phyloP scores from a whole-genome alignment of 2,113 vertebrate species.

The Myrmophylax atrothorax region DNA sequence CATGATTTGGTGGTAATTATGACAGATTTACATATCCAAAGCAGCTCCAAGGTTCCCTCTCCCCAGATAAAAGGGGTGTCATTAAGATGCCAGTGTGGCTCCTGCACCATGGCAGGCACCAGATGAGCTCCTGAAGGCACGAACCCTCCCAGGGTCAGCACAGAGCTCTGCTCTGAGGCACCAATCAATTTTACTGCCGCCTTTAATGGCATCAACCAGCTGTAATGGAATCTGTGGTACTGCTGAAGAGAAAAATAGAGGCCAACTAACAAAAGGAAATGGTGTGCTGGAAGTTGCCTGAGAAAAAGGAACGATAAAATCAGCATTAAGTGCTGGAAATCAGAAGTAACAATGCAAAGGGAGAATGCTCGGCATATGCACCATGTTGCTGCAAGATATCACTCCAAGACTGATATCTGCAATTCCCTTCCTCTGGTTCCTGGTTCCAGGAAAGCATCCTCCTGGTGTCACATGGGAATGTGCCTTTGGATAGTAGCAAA shows the following conservation, averaged over 20 bases:
- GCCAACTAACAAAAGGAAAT: slow-evolving; percentile 17
- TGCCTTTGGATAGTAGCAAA: background rate
- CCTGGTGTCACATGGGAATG: background rate
- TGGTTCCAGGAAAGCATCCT: background rate
- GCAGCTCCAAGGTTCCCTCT: slow-evolving; percentile 10
- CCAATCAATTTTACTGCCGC: slow-evolving; percentile 40
- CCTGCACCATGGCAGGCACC: background rate
- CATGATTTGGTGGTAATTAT: background rate
- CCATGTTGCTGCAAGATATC: background rate
- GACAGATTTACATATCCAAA: slow-evolving; percentile 2
- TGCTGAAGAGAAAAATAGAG: background rate
- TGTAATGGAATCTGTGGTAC: slow-evolving; percentile 13
- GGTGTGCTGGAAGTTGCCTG: background rate
- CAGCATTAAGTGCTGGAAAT: background rate
- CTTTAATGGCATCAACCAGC: slow-evolving; percentile 14
- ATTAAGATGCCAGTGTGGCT: background rate
- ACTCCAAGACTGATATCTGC: background rate
- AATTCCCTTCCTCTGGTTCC: background rate
- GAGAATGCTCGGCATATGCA: background rate
- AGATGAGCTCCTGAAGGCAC: slow-evolving; percentile 13
- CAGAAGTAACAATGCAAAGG: background rate
- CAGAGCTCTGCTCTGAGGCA: slow-evolving; percentile 3
- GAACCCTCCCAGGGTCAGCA: slow-evolving; percentile 4
- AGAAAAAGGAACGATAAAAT: background rate
- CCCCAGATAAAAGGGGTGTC: background rate